Conservation (phyloP, 2,113 vertebrate species). For the Regulus satrapa region DNA sequence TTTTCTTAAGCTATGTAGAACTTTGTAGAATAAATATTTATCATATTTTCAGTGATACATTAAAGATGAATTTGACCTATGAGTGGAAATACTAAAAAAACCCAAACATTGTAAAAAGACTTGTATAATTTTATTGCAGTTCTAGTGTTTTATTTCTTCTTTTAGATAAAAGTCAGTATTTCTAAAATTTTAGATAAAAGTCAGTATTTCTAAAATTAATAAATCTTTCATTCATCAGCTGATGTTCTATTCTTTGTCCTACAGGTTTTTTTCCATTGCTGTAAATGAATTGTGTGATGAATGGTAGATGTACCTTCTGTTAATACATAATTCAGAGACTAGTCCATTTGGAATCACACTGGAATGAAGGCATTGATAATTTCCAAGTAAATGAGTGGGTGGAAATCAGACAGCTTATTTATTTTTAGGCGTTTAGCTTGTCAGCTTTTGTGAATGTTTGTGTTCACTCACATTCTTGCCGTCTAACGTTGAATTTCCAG, state of each 20-base stretch:
- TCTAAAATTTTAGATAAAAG: background rate
- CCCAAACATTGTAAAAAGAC: background rate
- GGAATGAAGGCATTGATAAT: background rate
- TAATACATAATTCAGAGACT: background rate
- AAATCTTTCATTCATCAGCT: background rate
- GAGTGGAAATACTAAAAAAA: background rate
- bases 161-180: background rate
- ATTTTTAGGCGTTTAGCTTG: slow-evolving; percentile 19
- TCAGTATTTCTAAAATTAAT: background rate
- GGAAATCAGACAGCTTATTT: slow-evolving; percentile 39
- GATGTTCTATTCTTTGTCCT: background rate
- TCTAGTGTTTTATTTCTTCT: background rate
- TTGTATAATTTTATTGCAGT: background rate
- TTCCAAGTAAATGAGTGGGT: slow-evolving; percentile 46
- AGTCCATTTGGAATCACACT: slow-evolving; percentile 2
- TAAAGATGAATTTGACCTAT: background rate
- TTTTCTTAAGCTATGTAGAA: background rate
- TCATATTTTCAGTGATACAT: background rate
- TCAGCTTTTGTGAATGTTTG: slow-evolving; percentile 43
- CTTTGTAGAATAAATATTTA: background rate
- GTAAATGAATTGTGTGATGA: background rate
- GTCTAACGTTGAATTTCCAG: slow-evolving; percentile 50
- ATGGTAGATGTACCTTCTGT: background rate
- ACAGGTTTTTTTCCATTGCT: background rate
- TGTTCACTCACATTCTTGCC: slow-evolving; percentile 51